A percentile compares a stretch with the other conserved stretches of the same genome.
Conservation (phyloP, 2,888 invertebrate genomes). For the Cryptus armator region DNA sequence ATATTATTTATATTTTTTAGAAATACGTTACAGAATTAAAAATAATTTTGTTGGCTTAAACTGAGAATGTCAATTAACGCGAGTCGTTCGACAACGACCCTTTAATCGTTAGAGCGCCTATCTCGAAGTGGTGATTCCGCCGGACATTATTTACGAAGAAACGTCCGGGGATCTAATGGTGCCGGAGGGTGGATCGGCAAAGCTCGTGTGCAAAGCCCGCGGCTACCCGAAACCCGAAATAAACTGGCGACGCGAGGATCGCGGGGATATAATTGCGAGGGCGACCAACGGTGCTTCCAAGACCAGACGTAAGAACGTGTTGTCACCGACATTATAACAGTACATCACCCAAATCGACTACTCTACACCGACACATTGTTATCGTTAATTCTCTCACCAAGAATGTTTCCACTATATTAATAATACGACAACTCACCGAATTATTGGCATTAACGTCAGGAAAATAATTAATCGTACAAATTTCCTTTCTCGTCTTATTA, state of each 20-base stretch:
- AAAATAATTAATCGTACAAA: too few species aligned
- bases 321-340: not conserved
- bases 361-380: not conserved
- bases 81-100: slow-evolving; percentile 2
- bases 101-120: slow-evolving; percentile 89
- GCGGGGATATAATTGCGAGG: slow-evolving; percentile 92
- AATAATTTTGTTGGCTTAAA: not conserved
- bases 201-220: slow-evolving; percentile 93
- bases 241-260: slow-evolving; percentile 95
- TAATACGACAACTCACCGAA: not conserved
- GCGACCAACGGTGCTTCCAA: slow-evolving; percentile 90
- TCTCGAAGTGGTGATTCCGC: slow-evolving; percentile 96
- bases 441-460: not conserved
- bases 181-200: slow-evolving; percentile 96
- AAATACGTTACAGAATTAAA: not conserved
- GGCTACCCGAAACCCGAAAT: slow-evolving; percentile 95
- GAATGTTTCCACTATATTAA: not conserved
- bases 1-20: too few species aligned
- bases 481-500: too few species aligned
- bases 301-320: slow-evolving; percentile 88
- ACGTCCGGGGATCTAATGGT: slow-evolving; percentile 98
- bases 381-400: not conserved
- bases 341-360: not conserved
- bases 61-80: slow-evolving; percentile 21
- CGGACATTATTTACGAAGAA: slow-evolving; percentile 95